These are phyloP conservation scores for Melanerpes formicivorus DNA, from an alignment of 2,113 vertebrate genomes.

Conservation along the genomic window DNA sequence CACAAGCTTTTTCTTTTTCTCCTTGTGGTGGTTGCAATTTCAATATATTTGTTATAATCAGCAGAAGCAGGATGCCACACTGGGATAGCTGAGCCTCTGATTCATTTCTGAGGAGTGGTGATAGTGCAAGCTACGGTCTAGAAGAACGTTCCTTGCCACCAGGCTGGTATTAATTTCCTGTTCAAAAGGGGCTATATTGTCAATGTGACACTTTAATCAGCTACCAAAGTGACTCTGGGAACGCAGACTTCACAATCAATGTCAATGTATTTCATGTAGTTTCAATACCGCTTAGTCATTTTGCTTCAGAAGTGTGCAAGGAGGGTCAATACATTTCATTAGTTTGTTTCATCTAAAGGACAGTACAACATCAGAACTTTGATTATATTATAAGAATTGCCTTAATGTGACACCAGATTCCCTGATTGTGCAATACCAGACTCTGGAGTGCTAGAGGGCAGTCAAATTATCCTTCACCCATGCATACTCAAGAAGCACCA, in stretches of 20 bases:
- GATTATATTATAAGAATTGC: constrained; percentile 76
- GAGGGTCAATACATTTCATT: constrained; percentile 82
- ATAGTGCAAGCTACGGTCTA: constrained; percentile 35
- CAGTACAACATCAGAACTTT: constrained; percentile 73
- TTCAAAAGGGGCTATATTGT: constrained; percentile 77
- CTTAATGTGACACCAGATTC: constrained; percentile 74
- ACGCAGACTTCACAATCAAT: constrained; percentile 76
- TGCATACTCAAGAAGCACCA: background rate
- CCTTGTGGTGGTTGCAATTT: constrained; percentile 8
- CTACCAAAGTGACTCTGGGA: constrained; percentile 74
- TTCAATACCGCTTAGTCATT: constrained; percentile 72
- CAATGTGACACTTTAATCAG: constrained; percentile 82
- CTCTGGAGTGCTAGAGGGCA: constrained; percentile 62
- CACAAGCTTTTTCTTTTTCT: background rate
- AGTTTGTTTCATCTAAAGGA: constrained; percentile 80
- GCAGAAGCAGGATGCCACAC: background rate
- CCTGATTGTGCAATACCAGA: constrained; percentile 68
- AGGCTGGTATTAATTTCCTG: constrained; percentile 80
- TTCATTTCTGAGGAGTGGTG: constrained; percentile 47
- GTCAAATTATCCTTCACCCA: constrained; percentile 70
- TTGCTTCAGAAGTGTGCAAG: constrained; percentile 69
- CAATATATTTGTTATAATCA: constrained; percentile 55
- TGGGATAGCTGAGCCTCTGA: constrained; percentile 6
- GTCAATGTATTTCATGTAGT: constrained; percentile 73
- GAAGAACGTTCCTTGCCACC: constrained; percentile 67